A percentile compares a stretch with the other conserved stretches of the same genome.
phyloP scores from a whole-genome alignment of 2,113 vertebrate genomes.

The Paracanthobrama guichenoti region DNA sequence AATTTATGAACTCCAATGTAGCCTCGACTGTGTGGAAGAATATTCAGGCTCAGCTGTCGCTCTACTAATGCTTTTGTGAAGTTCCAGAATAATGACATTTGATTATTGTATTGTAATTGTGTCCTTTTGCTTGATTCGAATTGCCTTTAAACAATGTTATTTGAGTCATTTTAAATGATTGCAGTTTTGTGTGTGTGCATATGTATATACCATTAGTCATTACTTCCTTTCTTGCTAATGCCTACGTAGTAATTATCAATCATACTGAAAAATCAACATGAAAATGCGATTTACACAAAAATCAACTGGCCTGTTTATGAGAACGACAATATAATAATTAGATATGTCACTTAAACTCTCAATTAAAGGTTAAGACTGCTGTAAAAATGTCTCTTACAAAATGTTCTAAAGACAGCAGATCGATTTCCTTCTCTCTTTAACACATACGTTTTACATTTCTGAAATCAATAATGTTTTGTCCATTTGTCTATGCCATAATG shows the following conservation, averaged over 20 bases:
- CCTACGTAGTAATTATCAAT: slow-evolving; percentile 8
- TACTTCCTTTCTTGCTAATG: slow-evolving; percentile 50
- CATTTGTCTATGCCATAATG: background rate
- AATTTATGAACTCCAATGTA: background rate
- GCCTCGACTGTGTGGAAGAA: background rate
- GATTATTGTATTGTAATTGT: background rate
- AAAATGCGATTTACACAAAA: slow-evolving; percentile 58
- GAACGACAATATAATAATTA: slow-evolving; percentile 65
- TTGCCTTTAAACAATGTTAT: background rate
- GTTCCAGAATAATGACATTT: background rate
- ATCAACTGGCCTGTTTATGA: slow-evolving; percentile 53
- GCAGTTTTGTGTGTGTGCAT: background rate
- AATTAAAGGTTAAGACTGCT: background rate
- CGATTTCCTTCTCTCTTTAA: background rate
- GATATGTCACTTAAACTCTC: slow-evolving; percentile 11
- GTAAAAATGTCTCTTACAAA: background rate
- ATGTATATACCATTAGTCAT: background rate
- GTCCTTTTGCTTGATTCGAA: background rate
- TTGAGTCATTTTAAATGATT: background rate
- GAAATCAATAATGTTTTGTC: slow-evolving; percentile 1
- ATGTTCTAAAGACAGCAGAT: background rate
- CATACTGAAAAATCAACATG: slow-evolving; percentile 53
- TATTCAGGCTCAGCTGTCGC: background rate
- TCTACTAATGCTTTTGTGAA: background rate
- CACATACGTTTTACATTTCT: background rate